Percentiles rank a stretch among this genome's conserved stretches.
These are phyloP conservation scores for Amblyopsis rosae DNA, from an alignment of 2,113 vertebrate species.

Conservation along the genomic window DNA sequence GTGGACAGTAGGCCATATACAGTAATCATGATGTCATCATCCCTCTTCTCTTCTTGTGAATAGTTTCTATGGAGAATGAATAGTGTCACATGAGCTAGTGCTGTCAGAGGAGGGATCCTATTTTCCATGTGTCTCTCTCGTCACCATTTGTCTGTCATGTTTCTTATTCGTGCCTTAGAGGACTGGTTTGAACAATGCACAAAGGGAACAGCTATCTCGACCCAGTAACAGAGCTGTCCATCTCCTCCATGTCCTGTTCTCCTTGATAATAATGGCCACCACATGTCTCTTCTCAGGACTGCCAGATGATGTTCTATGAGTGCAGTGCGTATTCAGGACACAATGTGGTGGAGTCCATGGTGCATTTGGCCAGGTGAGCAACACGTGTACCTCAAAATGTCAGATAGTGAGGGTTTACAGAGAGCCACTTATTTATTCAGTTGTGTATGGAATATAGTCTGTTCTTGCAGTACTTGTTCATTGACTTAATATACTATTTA, in stretches of 20 bases:
- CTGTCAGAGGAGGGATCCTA: neutral
- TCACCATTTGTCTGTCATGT: neutral
- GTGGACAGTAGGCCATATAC: neutral
- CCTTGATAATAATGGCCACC: neutral
- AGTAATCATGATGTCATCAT: neutral
- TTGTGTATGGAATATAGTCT: neutral
- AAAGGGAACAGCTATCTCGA: neutral
- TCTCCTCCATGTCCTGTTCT: neutral
- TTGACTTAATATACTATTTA: too few relatives aligned
- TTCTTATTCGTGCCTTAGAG: neutral
- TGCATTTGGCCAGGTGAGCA: constrained; percentile 87
- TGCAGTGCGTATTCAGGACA: constrained; percentile 88
- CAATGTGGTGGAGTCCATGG: constrained; percentile 80
- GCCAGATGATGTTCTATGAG: constrained; percentile 85
- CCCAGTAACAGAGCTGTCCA: neutral
- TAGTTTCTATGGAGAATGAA: constrained; percentile 29
- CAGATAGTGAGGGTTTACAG: neutral
- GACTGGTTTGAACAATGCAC: neutral
- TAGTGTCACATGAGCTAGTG: neutral
- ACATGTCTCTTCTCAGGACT: constrained; percentile 73
- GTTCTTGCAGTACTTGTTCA: too few relatives aligned
- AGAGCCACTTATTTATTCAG: neutral
- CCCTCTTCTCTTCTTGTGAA: constrained; percentile 2
- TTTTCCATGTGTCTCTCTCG: constrained; percentile 3
- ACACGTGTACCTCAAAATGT: neutral